Conservation (phyloP, 2,113 vertebrate genomes). For the Oncorhynchus gorbuscha region DNA sequence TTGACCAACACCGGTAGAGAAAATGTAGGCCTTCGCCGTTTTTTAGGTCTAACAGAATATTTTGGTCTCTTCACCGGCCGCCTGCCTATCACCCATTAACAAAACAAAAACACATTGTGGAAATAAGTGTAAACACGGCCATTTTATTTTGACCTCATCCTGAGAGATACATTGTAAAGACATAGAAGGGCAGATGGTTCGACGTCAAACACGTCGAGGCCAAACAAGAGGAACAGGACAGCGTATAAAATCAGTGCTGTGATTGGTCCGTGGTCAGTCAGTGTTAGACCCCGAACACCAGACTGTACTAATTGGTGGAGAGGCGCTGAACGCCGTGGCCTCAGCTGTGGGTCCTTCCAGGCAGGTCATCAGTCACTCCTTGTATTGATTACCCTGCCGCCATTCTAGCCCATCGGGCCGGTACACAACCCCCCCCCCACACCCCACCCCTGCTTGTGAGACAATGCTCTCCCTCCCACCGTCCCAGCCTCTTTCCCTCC, state of each 20-base stretch:
- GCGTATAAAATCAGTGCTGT: slow-evolving; percentile 47
- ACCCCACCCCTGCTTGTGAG: slow-evolving; percentile 69
- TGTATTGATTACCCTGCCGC: slow-evolving; percentile 89
- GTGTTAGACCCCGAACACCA: slow-evolving; percentile 62
- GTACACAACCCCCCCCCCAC: background rate
- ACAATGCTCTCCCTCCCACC: slow-evolving; percentile 70
- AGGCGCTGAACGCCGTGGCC: slow-evolving; percentile 80
- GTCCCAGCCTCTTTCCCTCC: too few relatives aligned
- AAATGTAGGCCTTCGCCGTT: background rate
- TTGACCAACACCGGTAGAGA: background rate
- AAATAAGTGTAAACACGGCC: background rate
- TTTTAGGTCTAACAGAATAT: background rate
- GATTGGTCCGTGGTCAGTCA: slow-evolving; percentile 73
- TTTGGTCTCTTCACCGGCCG: background rate
- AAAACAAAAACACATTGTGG: background rate
- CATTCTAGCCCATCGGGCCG: slow-evolving; percentile 80
- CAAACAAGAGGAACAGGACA: slow-evolving; percentile 27
- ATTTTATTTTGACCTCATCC: background rate
- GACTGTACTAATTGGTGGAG: slow-evolving; percentile 86
- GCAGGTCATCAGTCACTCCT: slow-evolving; percentile 76
- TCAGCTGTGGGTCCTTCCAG: slow-evolving; percentile 78
- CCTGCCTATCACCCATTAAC: too few relatives aligned
- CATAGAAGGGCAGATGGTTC: slow-evolving; percentile 49
- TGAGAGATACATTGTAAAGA: slow-evolving; percentile 44
- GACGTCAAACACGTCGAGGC: background rate